Conservation (phyloP, 1,140 invertebrate species). For the Mycetomoellerius zeteki region DNA sequence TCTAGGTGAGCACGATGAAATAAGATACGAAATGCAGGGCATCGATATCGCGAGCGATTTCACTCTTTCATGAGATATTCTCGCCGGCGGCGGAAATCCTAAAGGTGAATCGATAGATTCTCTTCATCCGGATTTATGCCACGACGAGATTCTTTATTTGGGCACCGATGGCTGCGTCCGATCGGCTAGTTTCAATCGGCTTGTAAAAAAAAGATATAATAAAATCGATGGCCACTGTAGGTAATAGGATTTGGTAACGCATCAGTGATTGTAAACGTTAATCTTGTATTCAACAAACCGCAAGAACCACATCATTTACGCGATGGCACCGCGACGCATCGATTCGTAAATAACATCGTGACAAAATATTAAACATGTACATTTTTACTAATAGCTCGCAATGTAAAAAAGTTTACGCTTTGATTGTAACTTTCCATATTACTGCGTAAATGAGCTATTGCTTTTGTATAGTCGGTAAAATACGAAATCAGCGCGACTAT, state of each 20-base stretch:
- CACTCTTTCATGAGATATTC: slow-evolving; percentile 7
- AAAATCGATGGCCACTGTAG: neutral
- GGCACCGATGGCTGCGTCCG: neutral
- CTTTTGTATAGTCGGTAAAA: neutral
- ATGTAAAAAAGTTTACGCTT: neutral
- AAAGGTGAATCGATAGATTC: slow-evolving; percentile 24
- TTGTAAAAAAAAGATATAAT: neutral
- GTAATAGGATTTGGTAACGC: neutral
- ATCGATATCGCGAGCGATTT: slow-evolving; percentile 28
- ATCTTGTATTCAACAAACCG: neutral
- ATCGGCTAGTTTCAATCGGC: neutral
- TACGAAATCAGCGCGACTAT: neutral
- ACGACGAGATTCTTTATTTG: slow-evolving; percentile 32
- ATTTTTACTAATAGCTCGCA: neutral
- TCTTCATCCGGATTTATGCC: slow-evolving; percentile 47
- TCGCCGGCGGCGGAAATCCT: slow-evolving; percentile 6
- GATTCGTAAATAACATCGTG: neutral
- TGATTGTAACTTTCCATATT: neutral
- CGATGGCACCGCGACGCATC: neutral
- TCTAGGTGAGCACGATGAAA: neutral
- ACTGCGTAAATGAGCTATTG: neutral
- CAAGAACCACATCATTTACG: slow-evolving; percentile 31
- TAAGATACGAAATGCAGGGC: slow-evolving; percentile 16
- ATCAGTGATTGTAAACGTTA: slow-evolving; percentile 19
- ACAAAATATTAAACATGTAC: neutral